These are phyloP conservation scores for Peromyscus maniculatus DNA, from an alignment of 2,113 vertebrate genomes.

Conservation along the genomic window DNA sequence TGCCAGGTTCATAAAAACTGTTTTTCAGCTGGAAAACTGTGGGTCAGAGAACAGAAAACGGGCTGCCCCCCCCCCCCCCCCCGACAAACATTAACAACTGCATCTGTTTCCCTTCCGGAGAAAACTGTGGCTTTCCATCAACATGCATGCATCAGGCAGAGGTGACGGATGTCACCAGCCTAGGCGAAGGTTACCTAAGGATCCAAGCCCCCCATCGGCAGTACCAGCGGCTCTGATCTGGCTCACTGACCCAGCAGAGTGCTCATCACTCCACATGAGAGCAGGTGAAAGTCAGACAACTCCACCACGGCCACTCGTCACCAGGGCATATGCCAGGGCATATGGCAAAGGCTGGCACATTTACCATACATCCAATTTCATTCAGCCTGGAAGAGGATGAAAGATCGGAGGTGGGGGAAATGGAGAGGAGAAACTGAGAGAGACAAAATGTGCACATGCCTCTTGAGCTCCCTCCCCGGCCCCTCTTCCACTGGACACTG, in stretches of 20 bases:
- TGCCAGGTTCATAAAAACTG: constrained; percentile 38
- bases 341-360: not conserved
- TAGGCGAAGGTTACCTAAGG: constrained; percentile 12
- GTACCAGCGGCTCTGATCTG: not conserved
- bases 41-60: constrained; percentile 67
- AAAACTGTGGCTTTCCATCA: constrained; percentile 35
- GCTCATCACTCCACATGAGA: rapidly evolving
- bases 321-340: not conserved
- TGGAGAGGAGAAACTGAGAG: rapidly evolving
- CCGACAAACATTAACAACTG: constrained; percentile 68
- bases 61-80: not conserved
- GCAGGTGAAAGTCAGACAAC: not conserved
- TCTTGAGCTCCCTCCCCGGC: not conserved
- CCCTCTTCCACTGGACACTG: not conserved
- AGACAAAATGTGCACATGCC: not conserved
- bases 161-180: not conserved
- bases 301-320: not conserved
- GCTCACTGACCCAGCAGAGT: not conserved
- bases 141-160: not conserved
- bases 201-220: not conserved
- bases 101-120: constrained; percentile 54
- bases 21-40: constrained; percentile 55
- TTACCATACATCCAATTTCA: not conserved
- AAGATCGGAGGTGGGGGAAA: not conserved
- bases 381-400: not conserved